Evolutionary conservation across 2,888 invertebrate species (phyloP).

Genomic region (Rhagium mordax): DNA sequence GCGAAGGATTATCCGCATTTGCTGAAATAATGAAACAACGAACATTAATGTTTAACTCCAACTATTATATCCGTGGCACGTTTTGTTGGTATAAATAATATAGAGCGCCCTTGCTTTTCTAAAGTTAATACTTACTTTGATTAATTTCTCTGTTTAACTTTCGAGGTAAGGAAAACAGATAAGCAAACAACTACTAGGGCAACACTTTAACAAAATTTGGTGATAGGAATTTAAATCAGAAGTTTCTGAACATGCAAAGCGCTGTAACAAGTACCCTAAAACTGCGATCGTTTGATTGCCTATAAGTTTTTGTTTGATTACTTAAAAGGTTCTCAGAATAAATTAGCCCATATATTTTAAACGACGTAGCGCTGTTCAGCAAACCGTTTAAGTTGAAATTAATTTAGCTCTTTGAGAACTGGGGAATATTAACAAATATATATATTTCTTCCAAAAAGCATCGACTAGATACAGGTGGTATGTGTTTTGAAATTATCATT

Average conservation of each 20-base stretch:
- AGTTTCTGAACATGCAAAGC: conserved; percentile 10
- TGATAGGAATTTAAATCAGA: conserved; percentile 24
- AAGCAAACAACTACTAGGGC: conserved; percentile 48
- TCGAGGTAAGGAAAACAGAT: conserved; percentile 50
- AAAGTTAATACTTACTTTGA: conserved; percentile 54
- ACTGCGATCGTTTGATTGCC: neutral
- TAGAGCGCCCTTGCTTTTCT: conserved; percentile 38
- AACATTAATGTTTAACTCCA: conserved; percentile 45
- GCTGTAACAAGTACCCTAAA: neutral
- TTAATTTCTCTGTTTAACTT: conserved; percentile 55
- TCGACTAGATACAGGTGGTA: no score
- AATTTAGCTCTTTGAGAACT: no score
- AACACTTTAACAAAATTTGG: conserved; percentile 35
- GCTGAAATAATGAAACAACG: conserved; percentile 29
- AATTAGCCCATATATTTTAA: neutral
- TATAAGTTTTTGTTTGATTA: neutral
- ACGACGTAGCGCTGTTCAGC: neutral
- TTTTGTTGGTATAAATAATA: conserved; percentile 52
- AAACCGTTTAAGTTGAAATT: neutral
- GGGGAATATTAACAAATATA: no score
- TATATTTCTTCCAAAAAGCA: no score
- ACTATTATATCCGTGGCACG: conserved; percentile 55
- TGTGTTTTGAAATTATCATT: no score
- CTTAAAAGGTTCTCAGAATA: neutral
- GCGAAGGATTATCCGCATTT: conserved; percentile 23